A percentile compares a stretch with the other conserved stretches of the same genome.
These are phyloP conservation scores for Pygocentrus nattereri DNA, from an alignment of 2,797 vertebrate genomes.

Conservation along the genomic window DNA sequence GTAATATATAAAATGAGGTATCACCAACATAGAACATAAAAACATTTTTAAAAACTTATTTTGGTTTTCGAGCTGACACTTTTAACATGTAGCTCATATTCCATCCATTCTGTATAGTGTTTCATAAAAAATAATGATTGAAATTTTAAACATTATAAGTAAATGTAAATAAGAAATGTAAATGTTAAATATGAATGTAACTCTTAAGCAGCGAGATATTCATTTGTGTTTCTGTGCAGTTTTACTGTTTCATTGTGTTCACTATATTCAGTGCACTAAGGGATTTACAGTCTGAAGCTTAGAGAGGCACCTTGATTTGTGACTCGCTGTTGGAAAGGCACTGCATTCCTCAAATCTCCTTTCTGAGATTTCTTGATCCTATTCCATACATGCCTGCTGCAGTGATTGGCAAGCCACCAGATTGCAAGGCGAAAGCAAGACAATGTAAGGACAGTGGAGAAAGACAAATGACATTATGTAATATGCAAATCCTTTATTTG, in stretches of 20 bases:
- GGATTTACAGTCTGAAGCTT: neutral
- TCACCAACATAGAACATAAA: too few species aligned
- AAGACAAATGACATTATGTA: slow-evolving; percentile 6
- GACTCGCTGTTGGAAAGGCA: neutral
- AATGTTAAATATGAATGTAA: too few species aligned
- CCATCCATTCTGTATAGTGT: too few species aligned
- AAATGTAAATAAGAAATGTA: too few species aligned
- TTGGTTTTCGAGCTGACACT: too few species aligned
- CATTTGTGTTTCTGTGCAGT: neutral
- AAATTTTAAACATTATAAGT: too few species aligned
- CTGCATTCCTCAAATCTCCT: neutral
- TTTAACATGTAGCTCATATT: too few species aligned
- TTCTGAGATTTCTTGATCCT: neutral
- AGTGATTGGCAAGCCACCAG: slow-evolving; percentile 1
- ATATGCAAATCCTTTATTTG: slow-evolving; percentile 29
- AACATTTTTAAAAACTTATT: too few species aligned
- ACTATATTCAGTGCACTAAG: neutral
- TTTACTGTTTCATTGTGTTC: neutral
- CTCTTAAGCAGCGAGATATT: too few species aligned
- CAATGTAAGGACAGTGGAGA: neutral
- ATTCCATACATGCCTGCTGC: neutral
- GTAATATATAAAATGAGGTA: too few species aligned
- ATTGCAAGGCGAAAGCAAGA: neutral
- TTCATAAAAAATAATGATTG: too few species aligned
- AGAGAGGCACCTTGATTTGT: neutral